phyloP scores from a whole-genome alignment of 2,113 vertebrate species.

The Carlito syrichta region DNA sequence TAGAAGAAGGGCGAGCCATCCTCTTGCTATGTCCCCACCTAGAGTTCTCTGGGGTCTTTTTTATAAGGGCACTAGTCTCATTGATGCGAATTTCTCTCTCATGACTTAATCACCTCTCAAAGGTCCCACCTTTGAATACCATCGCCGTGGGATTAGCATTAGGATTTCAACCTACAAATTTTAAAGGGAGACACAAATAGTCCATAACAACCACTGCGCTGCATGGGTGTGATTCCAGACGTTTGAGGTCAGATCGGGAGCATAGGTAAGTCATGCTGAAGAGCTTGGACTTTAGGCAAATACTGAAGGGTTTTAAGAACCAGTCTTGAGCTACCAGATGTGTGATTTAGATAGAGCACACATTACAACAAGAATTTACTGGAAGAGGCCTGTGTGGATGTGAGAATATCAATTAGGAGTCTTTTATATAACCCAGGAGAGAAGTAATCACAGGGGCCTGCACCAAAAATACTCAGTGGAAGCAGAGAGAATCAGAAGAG shows the following conservation, averaged over 20 bases:
- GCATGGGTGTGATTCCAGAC: background rate
- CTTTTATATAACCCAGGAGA: background rate
- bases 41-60: background rate
- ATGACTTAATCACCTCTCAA: background rate
- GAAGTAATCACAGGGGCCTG: background rate
- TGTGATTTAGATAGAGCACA: background rate
- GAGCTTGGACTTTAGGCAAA: background rate
- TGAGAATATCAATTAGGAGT: background rate
- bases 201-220: background rate
- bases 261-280: background rate
- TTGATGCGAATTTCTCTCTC: background rate
- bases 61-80: background rate
- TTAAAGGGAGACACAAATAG: background rate
- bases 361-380: background rate
- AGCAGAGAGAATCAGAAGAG: background rate
- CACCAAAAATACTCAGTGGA: background rate
- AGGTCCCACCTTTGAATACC: background rate
- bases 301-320: background rate
- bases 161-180: background rate
- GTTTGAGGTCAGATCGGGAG: background rate
- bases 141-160: background rate
- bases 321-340: background rate
- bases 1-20: background rate
- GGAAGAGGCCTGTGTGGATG: background rate
- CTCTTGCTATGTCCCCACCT: background rate